phyloP scores from a whole-genome alignment of 2,888 invertebrate genomes.

The Ypsolopha sequella region DNA sequence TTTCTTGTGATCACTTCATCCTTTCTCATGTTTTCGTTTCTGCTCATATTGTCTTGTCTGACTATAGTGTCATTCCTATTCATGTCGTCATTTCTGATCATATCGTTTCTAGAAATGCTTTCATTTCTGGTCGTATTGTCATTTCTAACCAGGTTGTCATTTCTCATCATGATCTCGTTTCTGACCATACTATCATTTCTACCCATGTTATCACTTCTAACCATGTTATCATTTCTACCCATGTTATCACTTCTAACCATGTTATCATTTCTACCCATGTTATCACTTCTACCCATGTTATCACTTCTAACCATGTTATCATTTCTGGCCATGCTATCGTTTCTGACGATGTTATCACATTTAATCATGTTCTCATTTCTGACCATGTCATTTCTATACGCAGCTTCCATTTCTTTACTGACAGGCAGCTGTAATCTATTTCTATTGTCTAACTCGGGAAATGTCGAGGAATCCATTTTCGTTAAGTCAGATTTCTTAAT shows the following conservation, averaged over 20 bases:
- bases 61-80: too few species aligned
- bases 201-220: slow-evolving; percentile 22
- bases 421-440: slow-evolving; percentile 34
- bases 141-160: slow-evolving; percentile 10
- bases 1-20: slow-evolving; percentile 53
- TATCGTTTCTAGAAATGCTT: slow-evolving; percentile 5
- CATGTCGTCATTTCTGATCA: not conserved
- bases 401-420: slow-evolving; percentile 43
- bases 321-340: not conserved
- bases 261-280: slow-evolving; percentile 30
- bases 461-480: slow-evolving; percentile 35
- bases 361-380: slow-evolving; percentile 11
- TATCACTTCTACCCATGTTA: too few species aligned
- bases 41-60: not conserved
- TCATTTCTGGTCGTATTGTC: too few species aligned
- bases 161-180: too few species aligned
- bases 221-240: slow-evolving; percentile 30
- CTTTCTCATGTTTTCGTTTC: slow-evolving; percentile 21
- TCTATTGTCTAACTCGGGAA: slow-evolving; percentile 37
- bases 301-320: too few species aligned
- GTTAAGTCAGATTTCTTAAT: slow-evolving; percentile 43
- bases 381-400: slow-evolving; percentile 41
- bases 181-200: too few species aligned
- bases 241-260: slow-evolving; percentile 23
- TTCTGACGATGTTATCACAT: too few species aligned